Base-by-base conservation (phyloP, 2,797 vertebrate species). In the Psittacula derbiana region DNA sequence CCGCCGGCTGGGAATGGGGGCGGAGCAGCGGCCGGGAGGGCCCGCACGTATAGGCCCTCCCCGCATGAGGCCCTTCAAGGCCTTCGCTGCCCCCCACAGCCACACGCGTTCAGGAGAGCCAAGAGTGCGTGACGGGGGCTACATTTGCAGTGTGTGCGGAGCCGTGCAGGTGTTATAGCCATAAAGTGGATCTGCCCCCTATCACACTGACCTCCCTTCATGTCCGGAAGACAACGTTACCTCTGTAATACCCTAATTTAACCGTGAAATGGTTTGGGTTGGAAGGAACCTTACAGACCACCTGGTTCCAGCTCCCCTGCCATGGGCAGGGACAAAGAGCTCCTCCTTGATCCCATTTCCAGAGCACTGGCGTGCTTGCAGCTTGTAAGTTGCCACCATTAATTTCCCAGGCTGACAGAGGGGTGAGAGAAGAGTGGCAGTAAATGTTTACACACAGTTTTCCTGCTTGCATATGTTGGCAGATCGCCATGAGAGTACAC, bases 51-150 rank as follows among this genome's bases (percentile, higher is more conserved):
- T 8, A 25, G 47, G 10, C 6, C 4, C 11, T 27, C 7, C 11
- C 6, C 3, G 31, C 5, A 1, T 8, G 20, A 38, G 33, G 12
- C 18, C 1, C 2, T 11, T 12, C 2, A 8, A 2, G 64, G 53
- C 17, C 7, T 36, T 27, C 5, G 16, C 13, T 28, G 5, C 3
- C 0, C 11, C 0, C 0, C 1, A 0, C 4, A 0, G 25, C 3
- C 23, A 0, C 4, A 0, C 1, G 4, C 0, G 2, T 0, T 18
- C 3, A 16, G 0, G 18, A 1, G 8, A 10, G 10, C 4, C 3
- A 14, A 2, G 18, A 4, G 27, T 5, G 2, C 2, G 2, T 0
- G 9, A 1, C 0, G 0, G 0, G 2, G 1, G 10, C 4, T 1
- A 4, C 0, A 23, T 8, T 11, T 1, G 2, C 2, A 4, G 17